Percentiles rank a stretch among this genome's conserved stretches.
phyloP scores from a whole-genome alignment of 1,140 invertebrate species.

The Melitaea cinxia region DNA sequence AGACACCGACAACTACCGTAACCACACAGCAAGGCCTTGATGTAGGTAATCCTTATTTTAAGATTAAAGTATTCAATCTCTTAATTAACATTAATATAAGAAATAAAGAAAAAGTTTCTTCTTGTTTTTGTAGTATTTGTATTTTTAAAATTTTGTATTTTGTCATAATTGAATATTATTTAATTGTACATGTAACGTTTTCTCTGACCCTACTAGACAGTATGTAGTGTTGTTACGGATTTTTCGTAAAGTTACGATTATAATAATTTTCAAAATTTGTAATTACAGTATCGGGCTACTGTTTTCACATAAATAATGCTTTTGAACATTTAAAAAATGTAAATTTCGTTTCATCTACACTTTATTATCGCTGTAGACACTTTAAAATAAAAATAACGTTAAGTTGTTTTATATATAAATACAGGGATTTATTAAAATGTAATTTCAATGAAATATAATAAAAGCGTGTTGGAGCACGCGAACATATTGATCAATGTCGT shows the following conservation, averaged over 20 bases:
- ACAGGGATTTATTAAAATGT: too few relatives aligned
- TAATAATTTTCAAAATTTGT: slow-evolving; percentile 70
- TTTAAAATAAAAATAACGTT: background rate
- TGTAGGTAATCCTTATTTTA: too few relatives aligned
- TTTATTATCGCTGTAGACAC: background rate
- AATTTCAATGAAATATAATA: too few relatives aligned
- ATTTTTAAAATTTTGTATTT: too few relatives aligned
- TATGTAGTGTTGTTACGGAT: slow-evolving; percentile 35
- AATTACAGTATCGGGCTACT: slow-evolving; percentile 60
- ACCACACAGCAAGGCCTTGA: too few relatives aligned
- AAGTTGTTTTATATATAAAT: background rate
- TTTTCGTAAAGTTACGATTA: slow-evolving; percentile 57
- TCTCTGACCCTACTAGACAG: slow-evolving; percentile 38
- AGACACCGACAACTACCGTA: too few relatives aligned
- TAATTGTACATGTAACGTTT: slow-evolving; percentile 7
- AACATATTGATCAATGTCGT: too few relatives aligned
- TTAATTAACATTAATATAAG: too few relatives aligned
- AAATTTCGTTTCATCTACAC: slow-evolving; percentile 12
- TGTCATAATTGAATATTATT: background rate
- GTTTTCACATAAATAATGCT: slow-evolving; percentile 58
- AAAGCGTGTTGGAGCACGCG: too few relatives aligned
- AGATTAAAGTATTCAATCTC: too few relatives aligned
- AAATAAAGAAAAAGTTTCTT: too few relatives aligned
- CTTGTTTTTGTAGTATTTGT: too few relatives aligned
- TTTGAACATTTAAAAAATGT: slow-evolving; percentile 32